A percentile compares a stretch with the other conserved stretches of the same genome.
These are phyloP conservation scores for Chaetorhynchus papuensis DNA, from an alignment of 2,113 vertebrate species.

Conservation along the genomic window DNA sequence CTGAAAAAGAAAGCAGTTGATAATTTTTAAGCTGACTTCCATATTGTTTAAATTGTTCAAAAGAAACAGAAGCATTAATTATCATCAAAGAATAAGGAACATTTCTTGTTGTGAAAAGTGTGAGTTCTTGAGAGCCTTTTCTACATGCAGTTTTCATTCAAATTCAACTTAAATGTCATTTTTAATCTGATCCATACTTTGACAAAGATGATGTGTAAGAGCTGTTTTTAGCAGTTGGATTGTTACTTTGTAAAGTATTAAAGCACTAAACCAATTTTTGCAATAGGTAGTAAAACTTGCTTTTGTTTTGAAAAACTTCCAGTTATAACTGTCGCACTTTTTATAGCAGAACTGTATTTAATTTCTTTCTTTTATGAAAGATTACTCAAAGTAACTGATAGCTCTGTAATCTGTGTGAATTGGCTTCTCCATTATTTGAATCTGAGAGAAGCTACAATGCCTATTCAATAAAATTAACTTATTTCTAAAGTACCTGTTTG, in stretches of 20 bases:
- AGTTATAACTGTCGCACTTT: constrained; percentile 72
- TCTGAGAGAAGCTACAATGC: constrained; percentile 68
- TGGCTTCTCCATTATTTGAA: constrained; percentile 69
- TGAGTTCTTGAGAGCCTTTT: constrained; percentile 42
- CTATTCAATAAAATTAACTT: constrained; percentile 75
- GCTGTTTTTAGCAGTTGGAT: constrained; percentile 64
- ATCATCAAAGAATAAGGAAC: neutral
- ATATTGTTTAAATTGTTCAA: neutral
- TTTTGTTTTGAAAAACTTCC: constrained; percentile 74
- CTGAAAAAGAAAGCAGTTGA: neutral
- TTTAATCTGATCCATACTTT: constrained; percentile 54
- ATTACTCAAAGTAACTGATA: constrained; percentile 71
- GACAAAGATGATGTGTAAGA: constrained; percentile 61
- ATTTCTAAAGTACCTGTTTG: constrained; percentile 66
- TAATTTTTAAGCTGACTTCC: neutral
- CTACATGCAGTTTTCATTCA: constrained; percentile 48
- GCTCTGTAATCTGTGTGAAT: constrained; percentile 73
- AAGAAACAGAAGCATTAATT: constrained; percentile 1
- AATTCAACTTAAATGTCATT: constrained; percentile 32
- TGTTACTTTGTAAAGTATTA: constrained; percentile 71
- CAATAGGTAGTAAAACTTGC: constrained; percentile 74
- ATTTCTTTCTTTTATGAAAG: constrained; percentile 81
- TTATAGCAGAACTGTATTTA: constrained; percentile 75
- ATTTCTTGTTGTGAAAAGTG: constrained; percentile 16
- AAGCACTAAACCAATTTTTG: constrained; percentile 73